Evolutionary conservation across 2,888 invertebrate genomes (phyloP), one percentile per base, ranked within the genome.

Genomic region (Lagria hirta): DNA sequence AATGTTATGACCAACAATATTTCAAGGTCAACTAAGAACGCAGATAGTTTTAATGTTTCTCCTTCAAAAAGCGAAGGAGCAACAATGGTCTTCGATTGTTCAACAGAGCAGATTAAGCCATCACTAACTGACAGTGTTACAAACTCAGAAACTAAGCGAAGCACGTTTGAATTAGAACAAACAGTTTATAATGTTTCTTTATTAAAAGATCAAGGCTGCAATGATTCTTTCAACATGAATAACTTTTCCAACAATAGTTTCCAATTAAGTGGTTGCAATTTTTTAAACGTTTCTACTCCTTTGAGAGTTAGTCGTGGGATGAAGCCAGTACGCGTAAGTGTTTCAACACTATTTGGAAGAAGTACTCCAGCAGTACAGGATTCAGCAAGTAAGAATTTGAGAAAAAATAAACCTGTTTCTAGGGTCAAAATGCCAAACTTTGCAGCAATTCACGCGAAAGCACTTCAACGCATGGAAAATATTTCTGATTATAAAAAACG

Each of bases 381-480:
- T 5, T 24, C 10, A 8, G 10, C 4, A 7, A 5, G 10, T 24
- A 10, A n/a, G 10, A 7, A 5, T 24, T 24, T 8, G 6, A 8
- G 20, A 20, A 24, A n/a, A 4, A 42, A 47, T 11, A 37, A 22
- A n/a, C 10, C 3, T 7, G 10, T 12, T 20, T 34, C 45, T 3
- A 18, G 13, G 5, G 16, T 34, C 3, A 81, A 79, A 69, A 66
- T 83, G 62, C 86, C 86, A 0, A 81, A 86, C 70, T 86, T 86
- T 64, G 76, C 80, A 0, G 77, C 79, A 3, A 75, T 86, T 34
- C 86, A 86, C 60, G 75, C 81, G 63, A 78, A 75, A 56, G 75
- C 77, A 35, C 84, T 82, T 58, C 75, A 75, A 15, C 77, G 77
- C 69, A 83, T 86, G 81, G 84, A 86, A 70, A 83, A 82, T 7